These are phyloP conservation scores for Talpa occidentalis DNA, from an alignment of 2,113 vertebrate genomes.

Conservation along the genomic window DNA sequence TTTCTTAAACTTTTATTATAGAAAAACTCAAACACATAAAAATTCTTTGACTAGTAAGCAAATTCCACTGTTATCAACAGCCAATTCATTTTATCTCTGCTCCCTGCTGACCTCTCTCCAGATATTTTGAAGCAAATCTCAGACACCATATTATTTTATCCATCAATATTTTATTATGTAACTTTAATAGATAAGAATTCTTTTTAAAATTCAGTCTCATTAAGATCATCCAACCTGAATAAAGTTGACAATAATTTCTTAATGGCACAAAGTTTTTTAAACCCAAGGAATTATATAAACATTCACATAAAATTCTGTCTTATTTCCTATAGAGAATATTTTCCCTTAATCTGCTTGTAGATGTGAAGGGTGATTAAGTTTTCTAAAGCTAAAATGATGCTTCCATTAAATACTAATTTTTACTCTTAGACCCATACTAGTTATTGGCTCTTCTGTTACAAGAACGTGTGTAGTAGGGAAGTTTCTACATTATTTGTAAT, in stretches of 20 bases:
- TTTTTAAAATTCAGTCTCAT: background rate
- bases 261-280: background rate
- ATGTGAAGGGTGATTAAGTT: background rate
- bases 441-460: background rate
- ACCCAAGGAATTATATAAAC: background rate
- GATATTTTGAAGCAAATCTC: slow-evolving; percentile 35
- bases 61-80: background rate
- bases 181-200: background rate
- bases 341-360: slow-evolving; percentile 2
- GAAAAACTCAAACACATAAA: background rate
- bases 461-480: background rate
- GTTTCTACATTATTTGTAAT: slow-evolving; percentile 25
- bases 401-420: background rate
- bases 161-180: slow-evolving; percentile 4
- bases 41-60: background rate
- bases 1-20: background rate
- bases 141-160: background rate
- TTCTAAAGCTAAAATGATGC: slow-evolving; percentile 35
- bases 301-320: slow-evolving; percentile 23
- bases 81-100: background rate
- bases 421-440: background rate
- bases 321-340: slow-evolving; percentile 3
- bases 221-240: slow-evolving; percentile 7
- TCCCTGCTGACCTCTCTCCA: background rate
- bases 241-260: slow-evolving; percentile 39